phyloP scores from a whole-genome alignment of 2,797 vertebrate species.

The Trichosurus vulpecula region DNA sequence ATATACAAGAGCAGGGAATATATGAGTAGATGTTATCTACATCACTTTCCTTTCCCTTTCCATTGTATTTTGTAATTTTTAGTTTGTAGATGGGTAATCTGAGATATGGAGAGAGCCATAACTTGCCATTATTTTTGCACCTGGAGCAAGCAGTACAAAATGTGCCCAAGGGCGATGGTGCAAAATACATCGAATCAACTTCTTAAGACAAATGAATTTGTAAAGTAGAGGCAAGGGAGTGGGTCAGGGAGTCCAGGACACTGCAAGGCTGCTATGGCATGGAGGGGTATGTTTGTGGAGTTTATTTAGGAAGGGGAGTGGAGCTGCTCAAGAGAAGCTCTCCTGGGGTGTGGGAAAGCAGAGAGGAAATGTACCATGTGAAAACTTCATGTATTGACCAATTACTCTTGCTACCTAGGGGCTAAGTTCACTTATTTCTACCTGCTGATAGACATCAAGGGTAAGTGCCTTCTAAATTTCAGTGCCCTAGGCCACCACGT shows the following conservation, averaged over 20 bases:
- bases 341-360: neutral
- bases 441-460: neutral
- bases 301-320: neutral
- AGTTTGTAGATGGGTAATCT: neutral
- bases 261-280: neutral
- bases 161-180: neutral
- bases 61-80: neutral
- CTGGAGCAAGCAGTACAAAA: neutral
- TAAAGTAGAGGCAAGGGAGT: neutral
- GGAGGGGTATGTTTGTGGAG: neutral
- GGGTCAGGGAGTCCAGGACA: neutral
- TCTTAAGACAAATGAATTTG: neutral
- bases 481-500: neutral
- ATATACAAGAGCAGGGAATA: neutral
- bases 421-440: neutral
- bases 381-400: neutral
- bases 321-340: neutral
- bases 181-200: neutral
- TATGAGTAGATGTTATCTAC: neutral
- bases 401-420: neutral
- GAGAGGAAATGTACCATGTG: neutral
- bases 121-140: neutral
- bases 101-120: neutral
- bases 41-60: neutral
- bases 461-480: neutral